Conservation (phyloP, 2,888 invertebrate species). For the Halictus quadricinctus region DNA sequence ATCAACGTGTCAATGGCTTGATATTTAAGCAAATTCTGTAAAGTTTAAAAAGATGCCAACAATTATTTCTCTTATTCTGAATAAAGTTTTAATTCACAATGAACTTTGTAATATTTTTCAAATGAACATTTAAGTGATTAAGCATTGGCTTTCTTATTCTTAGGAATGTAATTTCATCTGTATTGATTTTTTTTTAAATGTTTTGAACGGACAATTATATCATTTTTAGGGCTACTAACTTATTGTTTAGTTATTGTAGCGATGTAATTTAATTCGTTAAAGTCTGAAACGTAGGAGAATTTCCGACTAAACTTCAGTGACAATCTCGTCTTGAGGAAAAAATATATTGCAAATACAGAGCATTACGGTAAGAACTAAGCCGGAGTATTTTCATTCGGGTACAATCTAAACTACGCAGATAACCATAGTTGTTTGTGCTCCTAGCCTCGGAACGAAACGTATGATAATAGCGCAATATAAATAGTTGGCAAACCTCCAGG, state of each 20-base stretch:
- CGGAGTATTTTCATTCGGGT: constrained; percentile 20
- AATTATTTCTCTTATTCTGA: constrained; percentile 1
- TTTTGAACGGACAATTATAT: not conserved
- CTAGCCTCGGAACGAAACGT: constrained; percentile 49
- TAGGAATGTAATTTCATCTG: not conserved
- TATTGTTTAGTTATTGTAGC: not conserved
- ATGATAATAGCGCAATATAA: constrained; percentile 68
- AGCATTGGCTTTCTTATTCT: not conserved
- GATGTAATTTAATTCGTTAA: not conserved
- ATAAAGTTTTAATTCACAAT: not conserved
- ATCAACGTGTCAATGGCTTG: not conserved
- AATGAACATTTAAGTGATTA: not conserved
- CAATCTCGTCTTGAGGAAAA: not conserved
- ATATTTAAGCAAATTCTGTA: not conserved
- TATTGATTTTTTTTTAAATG: not conserved
- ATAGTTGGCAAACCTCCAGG: constrained; percentile 66
- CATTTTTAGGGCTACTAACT: not conserved
- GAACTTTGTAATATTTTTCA: not conserved
- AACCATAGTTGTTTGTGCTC: constrained; percentile 40
- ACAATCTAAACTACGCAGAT: constrained; percentile 29
- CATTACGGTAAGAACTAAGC: not conserved
- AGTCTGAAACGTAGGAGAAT: not conserved
- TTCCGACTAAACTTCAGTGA: not conserved
- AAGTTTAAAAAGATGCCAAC: not conserved
- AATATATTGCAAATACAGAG: not conserved